Evolutionary conservation across 2,888 invertebrate species (phyloP), one percentile per base, ranked within the genome.

Genomic region (Morpho deidamia): DNA sequence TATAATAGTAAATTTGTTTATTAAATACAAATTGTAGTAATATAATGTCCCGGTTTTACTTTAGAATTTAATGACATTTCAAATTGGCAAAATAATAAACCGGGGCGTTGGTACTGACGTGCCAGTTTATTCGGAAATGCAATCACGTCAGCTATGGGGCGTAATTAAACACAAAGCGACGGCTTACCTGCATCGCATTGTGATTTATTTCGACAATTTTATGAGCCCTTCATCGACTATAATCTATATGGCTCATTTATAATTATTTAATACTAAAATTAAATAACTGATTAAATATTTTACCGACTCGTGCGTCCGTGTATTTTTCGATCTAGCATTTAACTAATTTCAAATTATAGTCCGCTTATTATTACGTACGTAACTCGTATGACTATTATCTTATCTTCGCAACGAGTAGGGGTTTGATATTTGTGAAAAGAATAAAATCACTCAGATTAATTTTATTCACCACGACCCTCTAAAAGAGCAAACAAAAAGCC

Each of bases 51-150:
- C 69, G 67, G 63, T 72, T 76, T 68, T 67, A 72, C 71, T 66
- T 74, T 65, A 79, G 78, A 79, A 79, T 82, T 83, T 81, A 83
- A 86, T 85, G 82, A 74, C 77, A 76, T 79, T 83, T 79, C 71
- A 80, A 83, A 87, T 84, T 83, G 80, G 83, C 80, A 78, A 84
- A 84, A 86, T 87, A 85, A 86, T 83, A 83, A 80, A 82, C 80
- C 61, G 69, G 70, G 65, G 76, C 78, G 84, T 84, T 84, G 73
- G 70, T 75, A 76, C 82, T 85, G 44, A 50, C 50, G 44, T 50
- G 11, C 23, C 37, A 32, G 43, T 50, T 44, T 50, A 50, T 50
- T 50, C 50, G 83, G 79, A 81, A 85, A 85, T 77, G 85, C 85
- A 86, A 86, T 87, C 81, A 83, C 75, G 78, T 71, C 81, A 74